phyloP scores from a whole-genome alignment of 2,888 invertebrate genomes.

The Rhagophthalmus giganteus region DNA sequence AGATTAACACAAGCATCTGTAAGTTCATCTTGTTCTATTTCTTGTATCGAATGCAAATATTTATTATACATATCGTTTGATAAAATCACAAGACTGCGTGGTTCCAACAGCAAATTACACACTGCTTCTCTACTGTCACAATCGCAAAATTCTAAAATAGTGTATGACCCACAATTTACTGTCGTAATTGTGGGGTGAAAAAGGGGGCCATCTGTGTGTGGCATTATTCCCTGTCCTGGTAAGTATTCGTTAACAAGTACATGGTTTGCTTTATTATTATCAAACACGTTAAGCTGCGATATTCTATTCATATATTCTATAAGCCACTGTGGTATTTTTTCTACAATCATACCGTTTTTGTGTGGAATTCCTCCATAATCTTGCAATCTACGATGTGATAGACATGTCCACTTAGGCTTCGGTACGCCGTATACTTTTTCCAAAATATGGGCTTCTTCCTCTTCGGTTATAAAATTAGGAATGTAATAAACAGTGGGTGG shows the following conservation, averaged over 20 bases:
- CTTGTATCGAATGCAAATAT: slow-evolving; percentile 86
- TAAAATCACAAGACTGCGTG: slow-evolving; percentile 84
- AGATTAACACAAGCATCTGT: slow-evolving; percentile 67
- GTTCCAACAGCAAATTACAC: slow-evolving; percentile 82
- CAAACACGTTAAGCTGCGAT: slow-evolving; percentile 69
- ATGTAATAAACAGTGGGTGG: slow-evolving; percentile 76
- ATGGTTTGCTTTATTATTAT: slow-evolving; percentile 81
- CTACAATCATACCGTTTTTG: slow-evolving; percentile 89
- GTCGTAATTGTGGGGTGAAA: slow-evolving; percentile 93
- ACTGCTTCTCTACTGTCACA: slow-evolving; percentile 54
- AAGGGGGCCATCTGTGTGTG: slow-evolving; percentile 93
- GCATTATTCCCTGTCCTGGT: slow-evolving; percentile 94
- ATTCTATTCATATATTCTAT: slow-evolving; percentile 72
- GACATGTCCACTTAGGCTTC: slow-evolving; percentile 93
- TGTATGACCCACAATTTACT: slow-evolving; percentile 88
- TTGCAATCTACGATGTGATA: slow-evolving; percentile 88
- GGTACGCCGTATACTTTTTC: slow-evolving; percentile 78
- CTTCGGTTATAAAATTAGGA: slow-evolving; percentile 79
- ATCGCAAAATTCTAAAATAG: slow-evolving; percentile 82
- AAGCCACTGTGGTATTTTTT: slow-evolving; percentile 86
- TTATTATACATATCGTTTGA: slow-evolving; percentile 79
- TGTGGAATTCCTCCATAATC: slow-evolving; percentile 98
- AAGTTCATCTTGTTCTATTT: slow-evolving; percentile 67
- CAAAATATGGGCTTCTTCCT: slow-evolving; percentile 73
- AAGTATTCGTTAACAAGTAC: slow-evolving; percentile 93